Evolutionary conservation across 2,113 vertebrate genomes (phyloP), one percentile per base, ranked within the genome.

Genomic region (Oreochromis aureus): DNA sequence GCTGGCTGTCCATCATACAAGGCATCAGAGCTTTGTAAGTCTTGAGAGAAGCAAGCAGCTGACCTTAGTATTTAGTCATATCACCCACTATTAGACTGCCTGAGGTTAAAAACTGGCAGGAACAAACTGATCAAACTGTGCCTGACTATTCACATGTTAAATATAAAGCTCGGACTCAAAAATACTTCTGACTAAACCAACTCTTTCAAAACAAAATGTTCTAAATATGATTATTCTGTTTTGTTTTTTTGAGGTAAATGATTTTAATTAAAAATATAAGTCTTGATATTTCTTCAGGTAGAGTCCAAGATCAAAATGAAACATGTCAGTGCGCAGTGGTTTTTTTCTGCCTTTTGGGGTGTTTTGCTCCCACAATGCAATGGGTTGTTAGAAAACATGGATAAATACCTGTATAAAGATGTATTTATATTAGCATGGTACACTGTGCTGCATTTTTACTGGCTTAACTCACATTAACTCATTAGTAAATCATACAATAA

Each of bases 251-350:
- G 5, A 71, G n/a, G 7, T 71, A 44, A 22, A 44, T 73, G 22
- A 27, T 73, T 73, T 73, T 73, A 73, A 16, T 73, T 73, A 44
- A 71, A 73, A 46, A 46, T 46, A 41, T 44, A 22, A 69, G n/a
- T 46, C 22, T 73, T 6, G 1, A 73, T 10, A 46, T 46, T 44
- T 46, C 13, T 24, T 66, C 32, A 36, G 32, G 61, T 44, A 46
- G 22, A 46, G 22, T 44, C 36, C 7, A 44, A 69, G 9, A 24
- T 41, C 34, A 22, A 9, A 71, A 24, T 24, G 63, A 71, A 71
- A 71, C 36, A 15, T 24, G 36, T 44, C 12, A 71, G 63, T 41
- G 12, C 0, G 1, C n/a, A 41, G 36, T 41, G 36, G 9, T 9
- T 44, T 46, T 44, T 69, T 71, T 41, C 63, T 41, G 32, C 6